Evolutionary conservation across 1,140 invertebrate species (phyloP), one percentile per base, ranked within the genome.

Genomic region (Nomia melanderi): DNA sequence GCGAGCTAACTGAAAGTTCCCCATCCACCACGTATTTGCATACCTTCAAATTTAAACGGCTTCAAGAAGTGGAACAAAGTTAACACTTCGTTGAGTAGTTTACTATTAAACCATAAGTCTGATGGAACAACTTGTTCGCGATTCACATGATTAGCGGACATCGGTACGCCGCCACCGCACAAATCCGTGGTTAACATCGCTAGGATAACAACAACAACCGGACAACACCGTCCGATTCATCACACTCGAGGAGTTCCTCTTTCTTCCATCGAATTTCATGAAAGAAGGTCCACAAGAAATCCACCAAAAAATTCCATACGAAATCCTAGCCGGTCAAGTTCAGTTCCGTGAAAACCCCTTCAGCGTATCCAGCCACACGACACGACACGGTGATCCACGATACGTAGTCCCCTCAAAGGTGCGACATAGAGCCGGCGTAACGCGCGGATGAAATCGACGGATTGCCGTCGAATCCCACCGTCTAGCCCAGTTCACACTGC

Each of bases 61-160:
- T 69, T 39, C 54, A 36, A 53, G 17, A 31, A 31, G n/a, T 1
- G 39, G 36, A 67, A 41, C 53, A 44, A 59, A 75, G 63, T 76
- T 76, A 69, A 69, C 73, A 69, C 65, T 76, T 69, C 14, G 25
- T 17, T 23, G 69, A 69, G 72, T 75, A 67, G 72, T 75, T 75
- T 67, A 20, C 54, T 29, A 39, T 75, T 69, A 75, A 75, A 75
- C 73, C 64, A 47, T 59, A 75, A 75, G 73, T 39, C 63, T n/a
- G 27, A 33, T 9, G 27, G 36, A 57, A 27, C 39, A 27, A 44
- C 3, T 39, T 29, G 72, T 47, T 57, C 0, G 63, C 27, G n/a
- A 67, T 67, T 59, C 57, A 67, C 39, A 59, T 0, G 72, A 74
- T 74, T 1, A 33, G 62, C 31, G n/a, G 14, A 29, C 33, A 31